Base-by-base conservation (phyloP, 2,797 vertebrate genomes). In the Silurus lanzhouensis region DNA sequence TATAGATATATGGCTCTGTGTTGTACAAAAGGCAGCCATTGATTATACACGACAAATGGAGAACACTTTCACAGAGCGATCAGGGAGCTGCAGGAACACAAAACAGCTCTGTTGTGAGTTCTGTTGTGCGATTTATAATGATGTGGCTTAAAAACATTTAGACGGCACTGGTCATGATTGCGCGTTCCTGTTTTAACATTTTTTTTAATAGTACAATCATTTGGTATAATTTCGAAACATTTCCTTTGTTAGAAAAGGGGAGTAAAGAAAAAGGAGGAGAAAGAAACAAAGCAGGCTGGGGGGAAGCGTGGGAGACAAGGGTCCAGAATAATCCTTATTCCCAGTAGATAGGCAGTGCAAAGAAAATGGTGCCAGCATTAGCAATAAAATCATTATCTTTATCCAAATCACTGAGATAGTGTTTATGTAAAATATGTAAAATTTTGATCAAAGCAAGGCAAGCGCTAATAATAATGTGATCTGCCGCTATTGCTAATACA, bases 301-400 rank as follows among this genome's bases (percentile, higher is more conserved):
- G 68, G 58, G 19, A 87, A 71, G 71, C 80, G 84, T 89, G 83
- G 85, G 87, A 86, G 81, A 84, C 31, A 5, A 67, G 82, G 85
- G 87, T 82, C 81, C 67, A 44, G 68, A 83, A 83, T 87, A 87
- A 88, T 88, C 84, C 79, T 70, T 84, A 74, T 88, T 86, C 88
- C 87, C 87, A 87, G 25, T 63, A 81, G 87, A 88, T 74, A 20
- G 48, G 63, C 77, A 58, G 74, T 84, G 89, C 27, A 61, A 61
- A 61, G 12, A 44, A 63, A 61, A 14, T 10, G 27, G 27, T 77
- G 57, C 19, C 76, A 63, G 57, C 89, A 74, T 88, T 88, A 87
- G 83, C 75, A 19, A 27, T 74, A 64, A 64, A 83, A 87, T 80
- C 38, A 58, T 81, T 46, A 60, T 22, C 22, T 38, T 38, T 83